Conservation (phyloP, 2,797 vertebrate species). For the Synanceia verrucosa region DNA sequence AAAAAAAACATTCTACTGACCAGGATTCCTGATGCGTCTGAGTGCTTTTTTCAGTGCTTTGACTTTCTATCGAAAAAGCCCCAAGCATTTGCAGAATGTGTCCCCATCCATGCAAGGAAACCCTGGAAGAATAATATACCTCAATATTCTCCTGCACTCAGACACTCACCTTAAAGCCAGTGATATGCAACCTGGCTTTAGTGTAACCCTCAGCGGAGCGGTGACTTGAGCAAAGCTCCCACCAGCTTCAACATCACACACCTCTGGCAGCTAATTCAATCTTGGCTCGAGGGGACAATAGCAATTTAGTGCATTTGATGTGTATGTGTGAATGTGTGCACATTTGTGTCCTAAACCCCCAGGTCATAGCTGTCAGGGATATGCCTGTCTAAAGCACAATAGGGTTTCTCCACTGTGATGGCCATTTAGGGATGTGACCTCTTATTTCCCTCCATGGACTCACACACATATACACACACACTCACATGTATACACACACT, state of each 20-base stretch:
- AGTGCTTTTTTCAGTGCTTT: constrained; percentile 30
- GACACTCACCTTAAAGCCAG: constrained; percentile 20
- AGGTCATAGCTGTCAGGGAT: constrained; percentile 64
- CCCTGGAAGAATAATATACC: constrained; percentile 39
- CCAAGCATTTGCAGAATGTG: constrained; percentile 53
- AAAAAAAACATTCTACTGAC: constrained; percentile 6
- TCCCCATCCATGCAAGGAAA: constrained; percentile 31
- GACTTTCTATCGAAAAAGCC: constrained; percentile 52
- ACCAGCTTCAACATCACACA: constrained; percentile 39
- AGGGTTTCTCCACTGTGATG: constrained; percentile 49
- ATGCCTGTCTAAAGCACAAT: constrained; percentile 50
- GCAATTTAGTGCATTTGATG: constrained; percentile 29
- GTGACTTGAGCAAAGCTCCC: constrained; percentile 33
- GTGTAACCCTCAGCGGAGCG: constrained; percentile 21
- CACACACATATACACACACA: constrained; percentile 3
- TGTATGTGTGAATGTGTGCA: constrained; percentile 13
- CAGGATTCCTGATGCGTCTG: constrained; percentile 40
- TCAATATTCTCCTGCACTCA: constrained; percentile 21
- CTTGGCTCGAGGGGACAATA: constrained; percentile 23
- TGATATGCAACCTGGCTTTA: constrained; percentile 12
- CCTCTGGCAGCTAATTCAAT: constrained; percentile 55
- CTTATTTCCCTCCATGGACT: constrained; percentile 23
- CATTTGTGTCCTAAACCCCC: constrained; percentile 40
- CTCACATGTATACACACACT: background rate
- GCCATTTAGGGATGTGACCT: constrained; percentile 65